Base-by-base conservation (phyloP, 2,113 vertebrate genomes). In the Atrichornis clamosus region DNA sequence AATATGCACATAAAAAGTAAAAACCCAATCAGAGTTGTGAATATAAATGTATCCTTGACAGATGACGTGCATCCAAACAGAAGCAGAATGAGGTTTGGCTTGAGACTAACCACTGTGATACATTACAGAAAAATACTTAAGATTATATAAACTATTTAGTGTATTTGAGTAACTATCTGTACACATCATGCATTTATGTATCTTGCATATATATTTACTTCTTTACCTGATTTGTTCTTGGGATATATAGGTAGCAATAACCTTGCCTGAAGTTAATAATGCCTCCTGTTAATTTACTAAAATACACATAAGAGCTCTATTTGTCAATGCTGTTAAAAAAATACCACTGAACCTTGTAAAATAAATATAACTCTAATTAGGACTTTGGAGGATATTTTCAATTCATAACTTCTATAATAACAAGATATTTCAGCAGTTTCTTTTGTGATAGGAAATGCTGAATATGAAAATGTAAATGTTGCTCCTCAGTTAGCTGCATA, bases 291-390 rank as follows among this genome's bases (percentile, higher is more conserved):
- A 47, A 63, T 42, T 13, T 15, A 74, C 26, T 87, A n/a, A 64
- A 91, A 64, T 62, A 75, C 9, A 39, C 2, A 1, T 37, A 87
- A 79, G 28, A 86, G 42, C 33, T 88, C 47, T 47, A 15, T 63
- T 89, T 80, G 56, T 94, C 52, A 87, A 78, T 60, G 47, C 53
- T 59, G 56, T 72, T 76, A 63, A 92, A 74, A 72, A 92, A 74
- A 56, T 6, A 70, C 11, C 47, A 46, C 8, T 85, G 24, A 47
- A 82, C 68, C 53, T 86, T 84, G 92, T 47, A 95, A 96, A 97
- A 93, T 86, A 96, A 95, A 88, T 92, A 80, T 10, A 96, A 53
- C 64, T 86, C 60, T 92, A 97, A 96, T 97, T 91, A 94, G 90
- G 93, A 70, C 58, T 75, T 92, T 35, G 78, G 85, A 92, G 42